Evolutionary conservation across 2,888 invertebrate genomes (phyloP).

Genomic region (Stenichneumon culpator): DNA sequence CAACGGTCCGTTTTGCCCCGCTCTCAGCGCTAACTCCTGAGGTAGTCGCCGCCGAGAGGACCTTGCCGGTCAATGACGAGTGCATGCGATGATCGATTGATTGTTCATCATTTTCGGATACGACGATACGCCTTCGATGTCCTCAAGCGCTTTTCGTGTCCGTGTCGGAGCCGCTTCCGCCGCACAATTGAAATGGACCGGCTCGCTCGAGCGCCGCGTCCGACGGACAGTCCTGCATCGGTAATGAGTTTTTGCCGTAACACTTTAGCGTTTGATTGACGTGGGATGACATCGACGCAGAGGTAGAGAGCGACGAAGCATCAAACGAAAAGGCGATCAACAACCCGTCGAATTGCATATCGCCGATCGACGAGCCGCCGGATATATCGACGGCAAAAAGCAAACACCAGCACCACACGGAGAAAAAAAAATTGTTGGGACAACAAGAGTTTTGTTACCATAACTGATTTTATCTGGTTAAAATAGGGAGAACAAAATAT

Average conservation of each 20-base stretch:
- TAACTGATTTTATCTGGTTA: too few species aligned
- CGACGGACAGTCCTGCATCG: neutral
- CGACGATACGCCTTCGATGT: neutral
- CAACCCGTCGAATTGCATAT: neutral
- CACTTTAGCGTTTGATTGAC: neutral
- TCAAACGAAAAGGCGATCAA: neutral
- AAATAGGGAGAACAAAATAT: too few species aligned
- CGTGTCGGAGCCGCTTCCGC: neutral
- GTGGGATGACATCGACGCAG: neutral
- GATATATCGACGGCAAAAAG: neutral
- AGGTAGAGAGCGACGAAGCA: neutral
- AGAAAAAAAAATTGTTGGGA: too few species aligned
- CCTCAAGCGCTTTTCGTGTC: neutral
- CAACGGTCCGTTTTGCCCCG: too few species aligned
- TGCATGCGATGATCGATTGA: neutral
- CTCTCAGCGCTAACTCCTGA: neutral
- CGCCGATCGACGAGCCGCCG: neutral
- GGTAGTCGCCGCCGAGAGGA: neutral
- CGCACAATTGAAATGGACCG: neutral
- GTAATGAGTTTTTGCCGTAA: neutral
- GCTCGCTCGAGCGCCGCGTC: neutral
- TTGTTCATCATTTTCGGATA: neutral
- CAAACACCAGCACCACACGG: neutral
- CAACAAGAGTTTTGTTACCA: too few species aligned
- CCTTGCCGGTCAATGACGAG: neutral